These are phyloP conservation scores for Bos indicus DNA, from an alignment of 2,113 vertebrate species.

Conservation along the genomic window DNA sequence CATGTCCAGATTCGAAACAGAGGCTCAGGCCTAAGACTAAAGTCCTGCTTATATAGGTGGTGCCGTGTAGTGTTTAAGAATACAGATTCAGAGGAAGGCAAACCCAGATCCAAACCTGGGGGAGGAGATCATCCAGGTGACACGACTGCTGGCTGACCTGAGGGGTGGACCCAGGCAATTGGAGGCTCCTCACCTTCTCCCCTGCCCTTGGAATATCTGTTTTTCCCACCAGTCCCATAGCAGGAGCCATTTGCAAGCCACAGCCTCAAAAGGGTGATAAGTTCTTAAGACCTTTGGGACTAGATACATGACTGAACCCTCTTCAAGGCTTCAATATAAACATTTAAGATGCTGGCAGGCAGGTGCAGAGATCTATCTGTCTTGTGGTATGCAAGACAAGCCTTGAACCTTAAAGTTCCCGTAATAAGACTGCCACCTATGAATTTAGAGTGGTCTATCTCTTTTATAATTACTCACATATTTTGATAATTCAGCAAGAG, in stretches of 20 bases:
- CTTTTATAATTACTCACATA: background rate
- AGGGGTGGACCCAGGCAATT: background rate
- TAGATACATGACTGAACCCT: background rate
- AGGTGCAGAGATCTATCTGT: background rate
- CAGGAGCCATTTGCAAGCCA: background rate
- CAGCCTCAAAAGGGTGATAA: background rate
- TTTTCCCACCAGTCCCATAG: background rate
- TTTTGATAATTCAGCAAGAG: conserved; percentile 1
- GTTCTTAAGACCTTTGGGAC: background rate
- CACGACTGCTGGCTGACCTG: background rate
- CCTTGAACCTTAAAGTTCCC: background rate
- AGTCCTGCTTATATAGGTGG: too few species aligned
- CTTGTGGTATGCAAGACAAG: background rate
- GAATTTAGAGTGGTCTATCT: background rate
- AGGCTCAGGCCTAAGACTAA: background rate
- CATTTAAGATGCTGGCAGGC: background rate
- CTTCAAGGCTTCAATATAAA: background rate
- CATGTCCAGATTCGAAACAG: background rate
- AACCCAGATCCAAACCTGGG: background rate
- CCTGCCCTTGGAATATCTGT: background rate
- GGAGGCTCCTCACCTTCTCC: background rate
- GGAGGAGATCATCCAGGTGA: background rate
- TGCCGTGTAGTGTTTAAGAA: background rate
- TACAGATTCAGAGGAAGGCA: background rate
- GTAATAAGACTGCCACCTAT: background rate